A percentile compares a stretch with the other conserved stretches of the same genome.
Conservation (phyloP, 2,797 vertebrate genomes). For the Dryobates pubescens region DNA sequence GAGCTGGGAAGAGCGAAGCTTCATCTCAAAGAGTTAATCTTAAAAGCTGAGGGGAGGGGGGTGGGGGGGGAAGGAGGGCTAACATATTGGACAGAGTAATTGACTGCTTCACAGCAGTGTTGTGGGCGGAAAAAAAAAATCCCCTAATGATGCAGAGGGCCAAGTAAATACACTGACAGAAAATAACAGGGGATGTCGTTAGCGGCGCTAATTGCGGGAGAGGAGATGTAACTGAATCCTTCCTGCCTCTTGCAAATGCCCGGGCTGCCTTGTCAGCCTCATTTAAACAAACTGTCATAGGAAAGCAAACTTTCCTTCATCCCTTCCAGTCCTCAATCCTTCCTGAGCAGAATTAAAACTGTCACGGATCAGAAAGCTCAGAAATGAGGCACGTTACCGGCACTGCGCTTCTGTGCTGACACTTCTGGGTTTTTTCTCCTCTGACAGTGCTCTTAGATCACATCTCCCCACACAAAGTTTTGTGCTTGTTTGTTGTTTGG, state of each 20-base stretch:
- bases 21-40: slow-evolving; percentile 47
- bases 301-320: slow-evolving; percentile 48
- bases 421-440: neutral
- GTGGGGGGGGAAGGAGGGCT: slow-evolving; percentile 14
- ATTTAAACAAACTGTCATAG: slow-evolving; percentile 53
- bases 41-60: slow-evolving; percentile 10
- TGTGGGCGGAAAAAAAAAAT: slow-evolving; percentile 56
- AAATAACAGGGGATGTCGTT: slow-evolving; percentile 59
- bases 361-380: neutral
- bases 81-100: slow-evolving; percentile 58
- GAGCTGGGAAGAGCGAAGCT: neutral
- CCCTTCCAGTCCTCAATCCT: neutral
- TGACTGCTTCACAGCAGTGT: slow-evolving; percentile 66
- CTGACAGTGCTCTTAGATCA: neutral
- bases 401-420: neutral
- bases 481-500: neutral
- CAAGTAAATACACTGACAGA: slow-evolving; percentile 68
- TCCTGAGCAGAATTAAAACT: slow-evolving; percentile 14
- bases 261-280: neutral
- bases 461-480: neutral
- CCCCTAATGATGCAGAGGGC: slow-evolving; percentile 55
- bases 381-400: neutral
- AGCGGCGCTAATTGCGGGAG: slow-evolving; percentile 51
- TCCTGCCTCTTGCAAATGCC: slow-evolving; percentile 25
- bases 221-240: slow-evolving; percentile 47